phyloP scores from a whole-genome alignment of 1,140 invertebrate genomes.

The Magallana ariakensis region DNA sequence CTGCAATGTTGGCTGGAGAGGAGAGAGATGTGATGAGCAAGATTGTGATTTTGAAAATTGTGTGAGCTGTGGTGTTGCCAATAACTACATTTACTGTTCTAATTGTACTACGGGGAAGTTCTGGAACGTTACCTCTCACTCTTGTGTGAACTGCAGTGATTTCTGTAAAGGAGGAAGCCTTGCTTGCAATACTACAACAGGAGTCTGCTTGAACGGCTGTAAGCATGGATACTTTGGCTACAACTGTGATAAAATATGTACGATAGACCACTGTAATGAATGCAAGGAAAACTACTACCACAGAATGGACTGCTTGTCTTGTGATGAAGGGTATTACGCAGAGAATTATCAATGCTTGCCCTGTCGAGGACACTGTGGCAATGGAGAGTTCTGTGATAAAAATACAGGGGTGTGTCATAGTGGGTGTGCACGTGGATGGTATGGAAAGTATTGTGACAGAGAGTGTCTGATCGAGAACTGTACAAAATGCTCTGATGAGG shows the following conservation, averaged over 20 bases:
- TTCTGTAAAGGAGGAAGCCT: slow-evolving; percentile 40
- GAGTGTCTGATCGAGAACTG: slow-evolving; percentile 34
- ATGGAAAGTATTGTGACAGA: slow-evolving; percentile 41
- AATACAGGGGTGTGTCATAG: slow-evolving; percentile 9
- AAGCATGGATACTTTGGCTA: slow-evolving; percentile 41
- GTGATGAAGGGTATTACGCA: slow-evolving; percentile 32
- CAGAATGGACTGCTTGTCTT: not conserved
- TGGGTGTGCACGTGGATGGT: slow-evolving; percentile 46
- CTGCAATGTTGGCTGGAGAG: slow-evolving; percentile 34
- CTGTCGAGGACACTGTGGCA: slow-evolving; percentile 34
- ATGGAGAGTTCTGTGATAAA: slow-evolving; percentile 31
- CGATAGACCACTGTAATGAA: slow-evolving; percentile 14
- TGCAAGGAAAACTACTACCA: slow-evolving; percentile 19
- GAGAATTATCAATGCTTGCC: not conserved
- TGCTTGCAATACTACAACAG: slow-evolving; percentile 44
- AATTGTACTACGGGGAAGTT: slow-evolving; percentile 31
- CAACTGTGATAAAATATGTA: slow-evolving; percentile 43
- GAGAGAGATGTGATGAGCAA: slow-evolving; percentile 40
- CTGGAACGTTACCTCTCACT: slow-evolving; percentile 26
- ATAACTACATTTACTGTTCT: slow-evolving; percentile 42
- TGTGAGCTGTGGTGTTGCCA: not conserved
- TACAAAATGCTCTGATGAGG: not conserved
- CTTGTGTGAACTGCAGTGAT: slow-evolving; percentile 44
- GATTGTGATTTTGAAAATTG: slow-evolving; percentile 46
- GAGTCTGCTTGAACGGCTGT: slow-evolving; percentile 33